phyloP scores from a whole-genome alignment of 2,888 invertebrate species.

The Spialia ferax region DNA sequence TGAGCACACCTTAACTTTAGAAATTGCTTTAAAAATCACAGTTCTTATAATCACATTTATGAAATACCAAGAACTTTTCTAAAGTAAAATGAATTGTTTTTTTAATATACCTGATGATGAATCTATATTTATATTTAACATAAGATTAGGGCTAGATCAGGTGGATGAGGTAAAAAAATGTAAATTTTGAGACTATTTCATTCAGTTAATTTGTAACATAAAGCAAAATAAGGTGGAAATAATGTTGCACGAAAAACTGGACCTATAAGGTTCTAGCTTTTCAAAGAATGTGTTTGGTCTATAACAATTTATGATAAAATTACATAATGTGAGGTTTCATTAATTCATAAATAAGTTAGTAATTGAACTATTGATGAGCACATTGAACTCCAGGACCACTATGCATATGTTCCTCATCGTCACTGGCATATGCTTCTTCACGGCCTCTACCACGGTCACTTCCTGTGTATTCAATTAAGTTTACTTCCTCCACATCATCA shows the following conservation, averaged over 20 bases:
- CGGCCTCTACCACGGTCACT: conserved; percentile 84
- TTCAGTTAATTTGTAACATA: not conserved
- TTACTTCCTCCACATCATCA: conserved; percentile 95
- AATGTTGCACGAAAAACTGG: not conserved
- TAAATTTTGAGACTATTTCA: not conserved
- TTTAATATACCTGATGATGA: too few relatives aligned
- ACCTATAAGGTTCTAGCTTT: conserved; percentile 15
- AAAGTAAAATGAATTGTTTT: too few relatives aligned
- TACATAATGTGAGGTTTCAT: conserved; percentile 76
- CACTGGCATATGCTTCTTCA: conserved; percentile 91
- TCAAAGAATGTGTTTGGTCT: conserved; percentile 61
- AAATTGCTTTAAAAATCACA: too few relatives aligned
- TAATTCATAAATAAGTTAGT: conserved; percentile 58
- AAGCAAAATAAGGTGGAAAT: not conserved
- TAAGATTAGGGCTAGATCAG: too few relatives aligned
- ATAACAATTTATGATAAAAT: conserved; percentile 64
- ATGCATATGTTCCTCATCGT: conserved; percentile 86
- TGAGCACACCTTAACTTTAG: too few relatives aligned
- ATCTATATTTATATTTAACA: too few relatives aligned
- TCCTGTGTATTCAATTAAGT: conserved; percentile 91
- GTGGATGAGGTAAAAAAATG: too few relatives aligned
- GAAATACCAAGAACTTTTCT: too few relatives aligned
- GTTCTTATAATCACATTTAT: too few relatives aligned
- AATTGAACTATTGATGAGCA: conserved; percentile 91
- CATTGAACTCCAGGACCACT: conserved; percentile 90